Evolutionary conservation across 1,140 invertebrate genomes (phyloP), one percentile per base, ranked within the genome.

Genomic region (Zaprionus tsacasi): DNA sequence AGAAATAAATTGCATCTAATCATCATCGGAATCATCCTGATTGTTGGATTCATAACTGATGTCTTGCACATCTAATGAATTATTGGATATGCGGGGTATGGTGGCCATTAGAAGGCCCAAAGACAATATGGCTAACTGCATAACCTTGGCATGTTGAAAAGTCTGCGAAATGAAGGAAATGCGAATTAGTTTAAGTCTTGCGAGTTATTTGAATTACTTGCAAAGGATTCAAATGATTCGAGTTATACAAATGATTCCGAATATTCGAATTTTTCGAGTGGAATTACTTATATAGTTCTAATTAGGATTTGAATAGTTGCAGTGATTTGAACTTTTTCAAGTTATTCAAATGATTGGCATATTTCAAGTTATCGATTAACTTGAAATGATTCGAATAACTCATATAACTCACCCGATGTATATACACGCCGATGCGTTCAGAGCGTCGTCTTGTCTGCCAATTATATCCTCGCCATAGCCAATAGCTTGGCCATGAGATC

Each of bases 401-500:
- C 38, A 6, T n/a, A 6, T 6, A 6, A 43, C 64, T 13, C 43
- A 91, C 88, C 75, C 67, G 75, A 13, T 88, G 73, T 45, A 91
- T 91, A 45, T 91, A 91, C 2, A 66, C 6, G 5, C 38, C 72
- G 8, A 91, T 60, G 13, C 73, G 64, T 35, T 85, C 76, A 5
- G 65, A 82, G 12, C 75, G 75, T 0, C 86, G 67, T 27, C 54
- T 56, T 0, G 21, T 36, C 6, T 86, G 76, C 90, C 90, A 91
- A 35, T 80, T 52, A 27, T 61, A 50, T 27, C 90, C 78, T 0
- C 90, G 82, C 50, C 75, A 91, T 7, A 90, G 0, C 90, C 90
- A 91, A 54, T 70, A 91, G 2, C 67, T 48, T 15, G 90, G 90
- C 90, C 90, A 91, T 13, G 76, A 55, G 1, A 90, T n/a, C 1